Percentiles rank a stretch among this genome's conserved stretches.
Evolutionary conservation across 2,888 invertebrate species (phyloP).

Genomic region (Pachydiplax longipennis): DNA sequence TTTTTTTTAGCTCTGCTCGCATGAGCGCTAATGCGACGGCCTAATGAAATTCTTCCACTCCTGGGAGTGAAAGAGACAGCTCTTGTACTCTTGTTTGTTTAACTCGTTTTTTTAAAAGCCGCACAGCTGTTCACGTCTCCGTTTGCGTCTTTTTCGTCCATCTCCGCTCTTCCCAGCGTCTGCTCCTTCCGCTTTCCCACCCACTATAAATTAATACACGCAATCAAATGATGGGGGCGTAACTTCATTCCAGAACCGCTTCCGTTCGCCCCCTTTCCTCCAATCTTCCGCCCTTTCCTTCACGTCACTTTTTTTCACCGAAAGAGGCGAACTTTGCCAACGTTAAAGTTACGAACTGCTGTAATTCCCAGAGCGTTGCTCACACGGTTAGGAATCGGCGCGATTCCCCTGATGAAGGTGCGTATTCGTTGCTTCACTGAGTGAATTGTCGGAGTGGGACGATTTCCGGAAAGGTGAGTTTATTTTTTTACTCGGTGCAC

Average conservation of each 20-base stretch:
- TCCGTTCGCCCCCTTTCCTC: neutral
- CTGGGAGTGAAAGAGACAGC: neutral
- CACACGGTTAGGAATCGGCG: no score
- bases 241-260: constrained; percentile 29
- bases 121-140: neutral
- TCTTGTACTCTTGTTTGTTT: neutral
- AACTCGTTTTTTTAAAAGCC: neutral
- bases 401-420: no score
- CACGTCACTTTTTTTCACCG: neutral
- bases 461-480: neutral
- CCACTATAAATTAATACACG: constrained; percentile 20
- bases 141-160: neutral
- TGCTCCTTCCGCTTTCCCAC: neutral
- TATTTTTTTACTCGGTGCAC: neutral
- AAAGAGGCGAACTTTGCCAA: no score
- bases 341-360: no score
- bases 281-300: neutral
- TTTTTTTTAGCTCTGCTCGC: neutral
- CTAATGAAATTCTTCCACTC: neutral
- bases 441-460: no score
- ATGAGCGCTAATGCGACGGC: neutral
- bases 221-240: constrained; percentile 40
- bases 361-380: no score
- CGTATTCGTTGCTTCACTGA: no score
- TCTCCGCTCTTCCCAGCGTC: no score